These are phyloP conservation scores for Sarcoramphus papa DNA, from an alignment of 2,797 vertebrate genomes.

Conservation along the genomic window DNA sequence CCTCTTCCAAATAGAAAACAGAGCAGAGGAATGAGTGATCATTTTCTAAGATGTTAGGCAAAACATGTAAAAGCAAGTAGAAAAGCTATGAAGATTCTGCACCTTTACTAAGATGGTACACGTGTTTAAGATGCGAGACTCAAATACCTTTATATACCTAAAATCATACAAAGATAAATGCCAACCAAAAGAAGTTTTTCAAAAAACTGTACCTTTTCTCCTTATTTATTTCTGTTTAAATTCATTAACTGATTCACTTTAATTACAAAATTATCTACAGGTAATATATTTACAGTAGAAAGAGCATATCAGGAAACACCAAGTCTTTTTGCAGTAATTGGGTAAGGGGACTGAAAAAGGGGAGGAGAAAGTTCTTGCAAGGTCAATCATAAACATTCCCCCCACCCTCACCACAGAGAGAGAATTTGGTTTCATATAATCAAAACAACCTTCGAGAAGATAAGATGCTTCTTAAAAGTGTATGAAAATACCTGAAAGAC, in stretches of 20 bases:
- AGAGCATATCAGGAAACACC: background rate
- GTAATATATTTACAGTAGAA: background rate
- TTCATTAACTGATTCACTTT: background rate
- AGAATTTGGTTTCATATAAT: background rate
- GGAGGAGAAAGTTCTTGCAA: background rate
- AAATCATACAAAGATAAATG: background rate
- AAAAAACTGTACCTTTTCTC: background rate
- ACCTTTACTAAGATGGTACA: background rate
- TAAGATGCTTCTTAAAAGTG: background rate
- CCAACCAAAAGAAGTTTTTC: background rate
- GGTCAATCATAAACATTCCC: background rate
- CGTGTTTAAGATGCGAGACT: background rate
- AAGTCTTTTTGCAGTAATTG: background rate
- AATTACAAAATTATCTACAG: background rate
- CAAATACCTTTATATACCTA: background rate
- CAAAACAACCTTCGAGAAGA: background rate
- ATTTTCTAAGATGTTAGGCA: background rate
- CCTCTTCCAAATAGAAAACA: background rate
- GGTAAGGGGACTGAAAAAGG: background rate
- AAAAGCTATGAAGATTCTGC: background rate
- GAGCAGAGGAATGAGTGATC: background rate
- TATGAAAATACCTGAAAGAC: background rate
- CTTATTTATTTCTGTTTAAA: background rate
- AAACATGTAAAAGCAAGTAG: background rate
- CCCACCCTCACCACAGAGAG: background rate